These are phyloP conservation scores for Protobothrops flavoviridis DNA, from an alignment of 2,113 vertebrate species.

Conservation along the genomic window DNA sequence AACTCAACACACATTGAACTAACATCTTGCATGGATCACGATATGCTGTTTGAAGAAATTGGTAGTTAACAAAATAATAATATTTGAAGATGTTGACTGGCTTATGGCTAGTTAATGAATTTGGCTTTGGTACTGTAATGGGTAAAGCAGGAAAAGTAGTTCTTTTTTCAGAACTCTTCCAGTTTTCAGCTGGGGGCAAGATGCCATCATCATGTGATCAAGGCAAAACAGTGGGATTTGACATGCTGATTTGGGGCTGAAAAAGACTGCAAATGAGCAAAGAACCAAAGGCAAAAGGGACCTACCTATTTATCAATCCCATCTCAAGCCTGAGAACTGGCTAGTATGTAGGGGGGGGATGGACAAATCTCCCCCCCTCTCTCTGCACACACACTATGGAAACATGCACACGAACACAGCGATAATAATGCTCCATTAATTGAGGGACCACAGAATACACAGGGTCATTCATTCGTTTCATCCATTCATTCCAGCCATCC, in stretches of 20 bases:
- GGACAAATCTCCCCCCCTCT: not conserved
- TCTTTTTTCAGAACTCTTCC: not conserved
- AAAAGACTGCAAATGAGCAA: not conserved
- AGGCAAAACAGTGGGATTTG: not conserved
- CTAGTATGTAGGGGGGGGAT: not conserved
- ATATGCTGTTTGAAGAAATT: not conserved
- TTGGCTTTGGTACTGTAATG: not conserved
- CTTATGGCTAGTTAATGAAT: not conserved
- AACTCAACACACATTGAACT: not conserved
- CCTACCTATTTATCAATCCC: not conserved
- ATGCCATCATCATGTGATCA: not conserved
- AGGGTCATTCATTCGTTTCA: not conserved
- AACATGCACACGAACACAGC: not conserved
- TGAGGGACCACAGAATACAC: not conserved
- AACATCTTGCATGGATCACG: not conserved
- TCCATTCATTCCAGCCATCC: not conserved
- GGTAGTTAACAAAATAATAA: not conserved
- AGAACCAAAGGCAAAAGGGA: not conserved
- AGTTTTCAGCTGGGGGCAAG: not conserved
- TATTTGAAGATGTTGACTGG: not conserved
- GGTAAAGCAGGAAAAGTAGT: not conserved
- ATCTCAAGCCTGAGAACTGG: not conserved
- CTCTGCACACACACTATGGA: not conserved
- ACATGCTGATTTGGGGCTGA: not conserved
- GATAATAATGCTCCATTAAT: conserved; percentile 7